Evolutionary conservation across 2,113 vertebrate genomes (phyloP), one percentile per base, ranked within the genome.

Genomic region (Rhizomys pruinosus): DNA sequence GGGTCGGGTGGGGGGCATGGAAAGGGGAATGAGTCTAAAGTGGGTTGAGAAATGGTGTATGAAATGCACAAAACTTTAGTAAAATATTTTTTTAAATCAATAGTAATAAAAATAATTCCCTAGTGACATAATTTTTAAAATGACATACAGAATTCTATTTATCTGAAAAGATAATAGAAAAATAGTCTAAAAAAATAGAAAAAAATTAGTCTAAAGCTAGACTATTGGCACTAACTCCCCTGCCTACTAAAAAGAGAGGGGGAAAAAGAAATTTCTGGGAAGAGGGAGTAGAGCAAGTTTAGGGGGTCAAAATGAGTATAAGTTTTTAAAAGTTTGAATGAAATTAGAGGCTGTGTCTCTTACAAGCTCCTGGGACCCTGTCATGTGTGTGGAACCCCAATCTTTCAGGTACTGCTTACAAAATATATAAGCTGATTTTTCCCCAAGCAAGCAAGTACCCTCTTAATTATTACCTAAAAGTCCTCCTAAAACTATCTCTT

Each of bases 261-360:
- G 57, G 72, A 34, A 17, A 47, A 8, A 12, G 13, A 66, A 20
- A 29, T 55, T 34, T 47, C 63, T 88, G 57, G 37, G 34, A 66
- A 6, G 4, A 37, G 59, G 10, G 19, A 66, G 63, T 87, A 4
- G 63, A 25, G 16, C 69, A 80, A 64, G 19, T 8, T 37, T 72
- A 82, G 32, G 32, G 84, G 29, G 68, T 59, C 66, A 55, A 93
- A 91, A 76, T 87, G 23, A 93, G 59, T 91, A 1, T 8, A 90
- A 34, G 0, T 72, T 47, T 52, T 52, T 7, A n/a, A 59, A 42
- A 68, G 32, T 81, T 88, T 87, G 37, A 52, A 64, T 74, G 42
- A 68, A 76, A 63, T 59, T 69, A 87, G 11, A 29, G 0, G 5
- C 80, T 42, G 85, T 68, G 37, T 90, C 90, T 25, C 57, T n/a